Base-by-base conservation (phyloP, 2,888 invertebrate genomes). In the Lepidocyrtinus sp. region DNA sequence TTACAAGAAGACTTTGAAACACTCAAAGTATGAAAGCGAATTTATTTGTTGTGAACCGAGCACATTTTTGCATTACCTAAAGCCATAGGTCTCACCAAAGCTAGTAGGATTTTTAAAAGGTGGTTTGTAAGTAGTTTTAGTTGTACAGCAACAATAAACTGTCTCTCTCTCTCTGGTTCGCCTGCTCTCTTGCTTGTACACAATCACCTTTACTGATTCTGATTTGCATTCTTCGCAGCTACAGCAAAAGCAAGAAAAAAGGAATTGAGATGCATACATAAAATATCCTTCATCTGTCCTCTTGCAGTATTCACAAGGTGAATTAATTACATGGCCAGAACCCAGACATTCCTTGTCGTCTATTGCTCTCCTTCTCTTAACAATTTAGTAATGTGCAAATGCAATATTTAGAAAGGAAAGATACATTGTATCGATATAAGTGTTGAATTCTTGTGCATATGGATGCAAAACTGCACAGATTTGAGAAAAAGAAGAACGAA, bases 201-300 rank as follows among this genome's bases (percentile, higher is more conserved):
- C 55, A 7, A n/a, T 55, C 55, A 15, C n/a, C n/a, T n/a, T n/a
- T 36, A 12, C 36, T 36, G 36, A 36, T 36, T 15, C 55, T 55
- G 55, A 55, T 55, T 55, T 55, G 17, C 55, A 55, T 55, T 55
- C 55, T n/a, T 55, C 55, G 15, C 55, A 55, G 55, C 55, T 12
- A 55, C 55, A 55, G 55, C 55, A 7, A 55, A 55, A 55, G 55
- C 36, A 36, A 55, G 17, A 55, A 55, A 55, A 55, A n/a, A 55
- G 55, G 55, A 19, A 76, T 76, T 36, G 76, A 71, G 76, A 67
- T 71, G 73, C 68, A 78, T 63, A 63, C 75, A 75, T 69, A 75
- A 78, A 73, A 72, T 78, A 72, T 73, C 78, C 78, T 78, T 78
- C 68, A 78, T 73, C 50, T 78, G 78, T 78, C 78, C 78, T 78